phyloP scores from a whole-genome alignment of 2,888 invertebrate species.

The Halictus ligatus region DNA sequence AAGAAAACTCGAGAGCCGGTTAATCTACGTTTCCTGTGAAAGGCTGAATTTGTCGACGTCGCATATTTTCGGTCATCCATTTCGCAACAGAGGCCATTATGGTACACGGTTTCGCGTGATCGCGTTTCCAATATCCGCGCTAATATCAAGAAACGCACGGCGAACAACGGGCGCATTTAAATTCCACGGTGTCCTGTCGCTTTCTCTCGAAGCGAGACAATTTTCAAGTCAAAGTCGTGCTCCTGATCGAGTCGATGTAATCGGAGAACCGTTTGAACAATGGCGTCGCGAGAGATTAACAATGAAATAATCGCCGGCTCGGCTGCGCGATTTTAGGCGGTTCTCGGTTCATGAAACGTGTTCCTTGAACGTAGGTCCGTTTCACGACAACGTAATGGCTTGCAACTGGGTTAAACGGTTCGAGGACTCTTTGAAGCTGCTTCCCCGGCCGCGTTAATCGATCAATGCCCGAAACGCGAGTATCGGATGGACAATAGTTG shows the following conservation, averaged over 20 bases:
- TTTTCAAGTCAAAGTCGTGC: too few species aligned
- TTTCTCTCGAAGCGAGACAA: too few species aligned
- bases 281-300: too few species aligned
- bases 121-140: slow-evolving; percentile 12
- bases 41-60: too few species aligned
- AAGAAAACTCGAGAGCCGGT: too few species aligned
- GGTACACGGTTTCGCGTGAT: slow-evolving; percentile 12
- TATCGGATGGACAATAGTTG: background rate
- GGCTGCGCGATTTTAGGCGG: background rate
- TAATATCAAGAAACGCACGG: background rate
- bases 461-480: background rate
- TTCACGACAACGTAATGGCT: background rate
- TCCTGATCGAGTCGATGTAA: too few species aligned
- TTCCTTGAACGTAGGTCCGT: background rate
- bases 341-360: background rate
- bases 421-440: background rate
- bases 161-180: background rate
- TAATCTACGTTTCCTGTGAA: too few species aligned
- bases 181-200: too few species aligned
- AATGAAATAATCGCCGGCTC: background rate
- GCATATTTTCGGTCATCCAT: background rate
- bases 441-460: background rate
- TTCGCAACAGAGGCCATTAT: slow-evolving; percentile 5
- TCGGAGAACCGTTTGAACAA: too few species aligned
- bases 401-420: slow-evolving; percentile 2